These are phyloP conservation scores for Athalia cordata DNA, from an alignment of 2,888 invertebrate genomes.

Conservation along the genomic window DNA sequence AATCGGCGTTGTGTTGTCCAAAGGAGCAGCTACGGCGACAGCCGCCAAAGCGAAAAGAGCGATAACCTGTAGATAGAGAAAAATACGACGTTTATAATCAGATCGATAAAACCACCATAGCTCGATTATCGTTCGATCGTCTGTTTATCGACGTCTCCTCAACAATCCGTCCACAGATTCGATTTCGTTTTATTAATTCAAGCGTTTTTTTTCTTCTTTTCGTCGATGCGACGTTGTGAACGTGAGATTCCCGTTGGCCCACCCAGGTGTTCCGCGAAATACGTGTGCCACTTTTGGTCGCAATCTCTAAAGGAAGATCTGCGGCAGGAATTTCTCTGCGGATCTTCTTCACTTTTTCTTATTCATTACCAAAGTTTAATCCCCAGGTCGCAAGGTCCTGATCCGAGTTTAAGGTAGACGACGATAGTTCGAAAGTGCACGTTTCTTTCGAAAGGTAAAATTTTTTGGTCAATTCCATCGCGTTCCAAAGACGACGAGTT, in stretches of 20 bases:
- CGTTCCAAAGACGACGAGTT: too few relatives aligned
- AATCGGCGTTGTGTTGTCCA: constrained; percentile 56
- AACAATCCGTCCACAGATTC: too few relatives aligned
- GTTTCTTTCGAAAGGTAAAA: not conserved
- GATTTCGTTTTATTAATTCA: too few relatives aligned
- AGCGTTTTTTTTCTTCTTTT: not conserved
- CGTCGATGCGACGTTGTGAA: constrained; percentile 9
- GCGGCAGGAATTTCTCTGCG: not conserved
- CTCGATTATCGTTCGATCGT: too few relatives aligned
- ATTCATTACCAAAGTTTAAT: too few relatives aligned
- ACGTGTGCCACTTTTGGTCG: constrained; percentile 27
- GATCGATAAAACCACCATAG: too few relatives aligned
- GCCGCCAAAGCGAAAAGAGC: constrained; percentile 56
- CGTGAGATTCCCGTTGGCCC: constrained; percentile 33
- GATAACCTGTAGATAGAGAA: constrained; percentile 44
- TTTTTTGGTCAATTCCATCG: too few relatives aligned
- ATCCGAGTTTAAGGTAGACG: not conserved
- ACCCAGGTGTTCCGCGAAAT: constrained; percentile 13
- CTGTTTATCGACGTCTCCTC: too few relatives aligned
- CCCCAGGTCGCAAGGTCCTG: not conserved
- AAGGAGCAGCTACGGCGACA: constrained; percentile 56
- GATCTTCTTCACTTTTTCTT: too few relatives aligned
- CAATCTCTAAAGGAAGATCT: constrained; percentile 30
- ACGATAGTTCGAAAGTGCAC: not conserved
- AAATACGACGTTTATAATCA: too few relatives aligned